A percentile compares a stretch with the other conserved stretches of the same genome.
Conservation (phyloP, 2,797 vertebrate genomes). For the Chloroceryle inda region DNA sequence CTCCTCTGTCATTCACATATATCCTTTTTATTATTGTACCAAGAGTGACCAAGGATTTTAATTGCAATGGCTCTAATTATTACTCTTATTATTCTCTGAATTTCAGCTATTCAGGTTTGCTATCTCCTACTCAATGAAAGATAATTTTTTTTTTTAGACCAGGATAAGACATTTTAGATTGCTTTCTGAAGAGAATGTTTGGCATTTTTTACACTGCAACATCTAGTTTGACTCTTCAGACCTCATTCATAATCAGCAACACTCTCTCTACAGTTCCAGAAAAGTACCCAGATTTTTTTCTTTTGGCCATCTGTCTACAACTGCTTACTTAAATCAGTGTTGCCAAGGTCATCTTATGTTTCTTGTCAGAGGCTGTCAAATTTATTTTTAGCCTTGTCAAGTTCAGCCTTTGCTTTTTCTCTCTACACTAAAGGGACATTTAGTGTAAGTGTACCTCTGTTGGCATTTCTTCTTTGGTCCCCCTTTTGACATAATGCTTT, state of each 20-base stretch:
- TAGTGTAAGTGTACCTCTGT: not conserved
- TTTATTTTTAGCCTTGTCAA: conserved; percentile 59
- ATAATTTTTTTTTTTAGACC: not conserved
- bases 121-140: not conserved
- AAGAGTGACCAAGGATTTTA: not conserved
- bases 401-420: conserved; percentile 31
- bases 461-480: conserved; percentile 36
- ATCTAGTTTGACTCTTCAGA: not conserved
- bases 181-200: not conserved
- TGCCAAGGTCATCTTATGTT: conserved; percentile 15
- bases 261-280: not conserved
- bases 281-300: not conserved
- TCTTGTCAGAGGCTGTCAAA: conserved; percentile 25
- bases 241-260: not conserved
- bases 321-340: not conserved
- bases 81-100: not conserved
- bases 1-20: not conserved
- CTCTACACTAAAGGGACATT: not conserved
- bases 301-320: conserved; percentile 22
- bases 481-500: conserved; percentile 31
- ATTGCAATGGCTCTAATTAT: not conserved
- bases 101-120: not conserved
- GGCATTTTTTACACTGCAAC: not conserved
- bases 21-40: not conserved
- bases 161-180: not conserved